These are phyloP conservation scores for Tribolium castaneum DNA, from an alignment of 1,140 invertebrate genomes.

Conservation along the genomic window DNA sequence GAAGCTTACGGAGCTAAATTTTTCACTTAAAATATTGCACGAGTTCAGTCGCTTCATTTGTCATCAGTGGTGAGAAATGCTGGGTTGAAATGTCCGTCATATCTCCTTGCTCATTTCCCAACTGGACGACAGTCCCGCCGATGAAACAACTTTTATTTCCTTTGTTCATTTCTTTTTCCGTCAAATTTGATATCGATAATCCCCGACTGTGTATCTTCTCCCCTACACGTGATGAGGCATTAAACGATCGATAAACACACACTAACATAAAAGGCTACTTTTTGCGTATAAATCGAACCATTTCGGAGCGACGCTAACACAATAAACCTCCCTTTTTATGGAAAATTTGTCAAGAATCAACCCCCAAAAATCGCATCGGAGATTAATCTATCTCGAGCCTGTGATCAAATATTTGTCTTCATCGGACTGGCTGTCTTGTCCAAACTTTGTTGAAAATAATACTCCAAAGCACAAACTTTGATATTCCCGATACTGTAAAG, in stretches of 20 bases:
- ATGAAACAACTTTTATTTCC: slow-evolving; percentile 1
- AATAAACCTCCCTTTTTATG: background rate
- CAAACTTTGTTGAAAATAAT: slow-evolving; percentile 18
- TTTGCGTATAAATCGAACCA: slow-evolving; percentile 9
- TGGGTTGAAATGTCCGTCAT: background rate
- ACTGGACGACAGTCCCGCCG: background rate
- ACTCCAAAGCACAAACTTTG: slow-evolving; percentile 5
- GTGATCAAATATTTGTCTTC: slow-evolving; percentile 3
- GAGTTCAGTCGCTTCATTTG: slow-evolving; percentile 6
- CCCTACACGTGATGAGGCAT: background rate
- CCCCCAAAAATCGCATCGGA: background rate
- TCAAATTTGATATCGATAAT: slow-evolving; percentile 5
- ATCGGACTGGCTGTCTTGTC: background rate
- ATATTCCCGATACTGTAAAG: background rate
- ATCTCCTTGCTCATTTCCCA: background rate
- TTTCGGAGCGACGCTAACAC: background rate
- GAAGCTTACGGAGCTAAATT: background rate
- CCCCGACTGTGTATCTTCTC: background rate
- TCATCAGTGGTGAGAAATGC: background rate
- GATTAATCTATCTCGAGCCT: slow-evolving; percentile 8
- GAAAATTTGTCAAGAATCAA: background rate
- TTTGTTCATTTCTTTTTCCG: background rate
- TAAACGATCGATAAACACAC: background rate
- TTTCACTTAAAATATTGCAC: background rate
- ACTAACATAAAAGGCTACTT: background rate